phyloP scores from a whole-genome alignment of 2,888 invertebrate species.

The Apamea crenata region DNA sequence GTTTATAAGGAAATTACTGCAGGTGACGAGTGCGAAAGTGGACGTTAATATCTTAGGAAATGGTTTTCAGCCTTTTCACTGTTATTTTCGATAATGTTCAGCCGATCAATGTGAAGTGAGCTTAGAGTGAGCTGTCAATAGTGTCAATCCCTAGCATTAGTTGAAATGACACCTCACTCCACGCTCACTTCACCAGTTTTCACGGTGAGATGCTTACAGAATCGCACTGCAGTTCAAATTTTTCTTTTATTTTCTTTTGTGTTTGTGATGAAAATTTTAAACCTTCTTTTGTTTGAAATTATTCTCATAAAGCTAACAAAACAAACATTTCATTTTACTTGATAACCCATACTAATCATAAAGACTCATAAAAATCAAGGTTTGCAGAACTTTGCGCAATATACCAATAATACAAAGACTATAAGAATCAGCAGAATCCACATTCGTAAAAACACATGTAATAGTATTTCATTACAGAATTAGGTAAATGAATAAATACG shows the following conservation, averaged over 20 bases:
- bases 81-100: background rate
- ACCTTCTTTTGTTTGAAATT: background rate
- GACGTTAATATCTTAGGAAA: background rate
- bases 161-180: too few species aligned
- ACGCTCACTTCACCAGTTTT: too few species aligned
- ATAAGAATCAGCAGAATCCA: conserved; percentile 1
- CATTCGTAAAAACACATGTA: conserved; percentile 40
- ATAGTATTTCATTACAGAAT: conserved; percentile 62
- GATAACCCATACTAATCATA: background rate
- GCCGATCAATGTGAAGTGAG: too few species aligned
- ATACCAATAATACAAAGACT: background rate
- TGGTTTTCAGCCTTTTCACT: background rate
- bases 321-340: background rate
- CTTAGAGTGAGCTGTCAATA: too few species aligned
- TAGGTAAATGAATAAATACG: conserved; percentile 67
- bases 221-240: too few species aligned
- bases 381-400: background rate
- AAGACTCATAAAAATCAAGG: background rate
- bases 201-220: too few species aligned
- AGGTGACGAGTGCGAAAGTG: background rate
- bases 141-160: too few species aligned
- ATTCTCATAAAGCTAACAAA: background rate
- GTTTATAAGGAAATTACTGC: background rate
- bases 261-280: background rate
- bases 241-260: background rate